Base-by-base conservation (phyloP, 2,797 vertebrate species). In the Vultur gryphus region DNA sequence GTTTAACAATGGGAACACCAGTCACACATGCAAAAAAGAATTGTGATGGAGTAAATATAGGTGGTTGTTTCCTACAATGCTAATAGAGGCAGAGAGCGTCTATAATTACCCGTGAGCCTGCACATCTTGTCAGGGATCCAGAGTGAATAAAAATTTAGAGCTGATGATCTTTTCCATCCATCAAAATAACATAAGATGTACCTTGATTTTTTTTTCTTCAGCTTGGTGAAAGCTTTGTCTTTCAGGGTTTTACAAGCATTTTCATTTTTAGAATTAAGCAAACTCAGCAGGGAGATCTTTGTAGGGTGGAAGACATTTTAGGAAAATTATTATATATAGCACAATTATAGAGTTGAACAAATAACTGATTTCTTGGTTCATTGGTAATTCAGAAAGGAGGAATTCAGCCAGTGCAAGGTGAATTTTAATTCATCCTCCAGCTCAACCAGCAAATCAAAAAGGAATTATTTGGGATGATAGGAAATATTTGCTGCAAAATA, bases 351-450 rank as follows among this genome's bases (percentile, higher is more conserved):
- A 86, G 39, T 67, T 94, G 72, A 92, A 86, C 17, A 96, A 95
- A 90, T 84, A 95, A 75, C 57, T 71, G 81, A 72, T 95, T 95
- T 89, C 46, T 90, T 94, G 52, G 44, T 65, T 90, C 84, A 90
- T 8, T 92, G 84, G 20, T 15, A 89, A 76, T 79, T 78, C 29
- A 89, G 61, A 87, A 84, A 84, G 72, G 70, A 93, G 49, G 26
- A 89, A 89, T 81, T 89, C 52, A 89, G 28, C 13, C 52, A 84
- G 10, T 70, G n/a, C 52, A 96, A 94, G 41, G 77, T 84, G 84
- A 92, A 87, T 93, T 93, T 93, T 81, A 87, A 90, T 89, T 71
- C 54, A 81, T 71, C 11, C 25, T 89, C 7, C 24, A 88, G 20
- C 43, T 86, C 11, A 71, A 64, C 6, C 33, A 84, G 20, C 10